A percentile compares a stretch with the other conserved stretches of the same genome.
Conservation (phyloP, 2,888 invertebrate species). For the Amblyteles armatorius region DNA sequence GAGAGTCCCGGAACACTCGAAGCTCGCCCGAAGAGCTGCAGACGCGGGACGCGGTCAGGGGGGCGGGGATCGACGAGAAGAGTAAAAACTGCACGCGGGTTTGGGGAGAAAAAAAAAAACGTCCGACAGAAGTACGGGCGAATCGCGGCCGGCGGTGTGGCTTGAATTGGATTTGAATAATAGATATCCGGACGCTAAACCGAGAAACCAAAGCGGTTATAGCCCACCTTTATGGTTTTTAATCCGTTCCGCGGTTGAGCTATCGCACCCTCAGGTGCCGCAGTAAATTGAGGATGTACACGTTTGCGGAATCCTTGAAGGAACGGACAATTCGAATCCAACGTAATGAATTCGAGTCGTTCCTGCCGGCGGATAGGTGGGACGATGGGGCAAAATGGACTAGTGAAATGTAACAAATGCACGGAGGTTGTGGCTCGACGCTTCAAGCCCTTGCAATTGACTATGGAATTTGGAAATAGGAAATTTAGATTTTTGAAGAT, state of each 20-base stretch:
- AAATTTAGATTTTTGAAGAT: too few species aligned
- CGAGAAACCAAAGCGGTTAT: conserved; percentile 74
- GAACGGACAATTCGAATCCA: neutral
- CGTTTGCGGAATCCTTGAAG: conserved; percentile 6
- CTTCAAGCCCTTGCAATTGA: too few species aligned
- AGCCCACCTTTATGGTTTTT: conserved; percentile 78
- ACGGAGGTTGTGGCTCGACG: too few species aligned
- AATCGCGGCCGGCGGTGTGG: conserved; percentile 71
- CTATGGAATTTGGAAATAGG: too few species aligned
- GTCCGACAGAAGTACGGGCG: conserved; percentile 42
- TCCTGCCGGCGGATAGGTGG: neutral
- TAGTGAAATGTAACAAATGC: too few species aligned
- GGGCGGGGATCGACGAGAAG: neutral
- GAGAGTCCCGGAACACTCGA: conserved; percentile 11
- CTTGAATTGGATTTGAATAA: conserved; percentile 82
- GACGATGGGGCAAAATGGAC: neutral
- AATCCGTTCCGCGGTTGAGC: conserved; percentile 79
- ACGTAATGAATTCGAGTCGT: neutral
- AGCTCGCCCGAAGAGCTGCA: conserved; percentile 25
- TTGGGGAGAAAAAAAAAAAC: conserved; percentile 45
- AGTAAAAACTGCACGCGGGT: conserved; percentile 36
- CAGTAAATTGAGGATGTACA: conserved; percentile 22
- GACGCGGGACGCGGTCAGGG: conserved; percentile 37
- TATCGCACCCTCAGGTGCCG: conserved; percentile 71
- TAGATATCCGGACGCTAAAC: conserved; percentile 73